phyloP scores from a whole-genome alignment of 92 coral and sea anemone genomes.

The Porites lobata region DNA sequence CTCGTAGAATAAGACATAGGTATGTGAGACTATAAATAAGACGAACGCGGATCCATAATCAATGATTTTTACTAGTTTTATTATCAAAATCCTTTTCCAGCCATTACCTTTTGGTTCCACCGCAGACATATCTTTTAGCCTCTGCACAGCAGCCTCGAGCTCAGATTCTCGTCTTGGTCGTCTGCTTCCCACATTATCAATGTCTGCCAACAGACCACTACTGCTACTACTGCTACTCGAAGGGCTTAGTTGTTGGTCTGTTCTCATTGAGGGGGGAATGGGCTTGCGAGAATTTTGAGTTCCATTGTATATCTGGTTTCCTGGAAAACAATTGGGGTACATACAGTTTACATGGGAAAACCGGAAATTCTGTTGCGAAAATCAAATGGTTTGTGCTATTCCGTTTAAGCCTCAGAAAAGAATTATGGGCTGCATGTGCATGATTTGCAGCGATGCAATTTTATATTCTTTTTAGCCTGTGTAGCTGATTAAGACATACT shows the following conservation, averaged over 20 bases:
- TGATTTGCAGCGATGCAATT: too few relatives aligned
- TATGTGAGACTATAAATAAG: too few relatives aligned
- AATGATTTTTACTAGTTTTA: too few relatives aligned
- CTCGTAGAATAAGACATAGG: too few relatives aligned
- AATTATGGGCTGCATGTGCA: background rate
- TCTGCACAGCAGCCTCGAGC: conserved; percentile 69
- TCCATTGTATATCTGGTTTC: conserved; percentile 92
- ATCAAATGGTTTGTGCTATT: too few relatives aligned
- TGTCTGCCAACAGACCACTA: conserved; percentile 96
- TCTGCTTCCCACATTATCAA: conserved; percentile 64
- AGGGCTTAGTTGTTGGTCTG: conserved; percentile 87
- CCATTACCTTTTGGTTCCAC: conserved; percentile 50
- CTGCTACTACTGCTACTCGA: conserved; percentile 98
- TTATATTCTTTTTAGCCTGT: too few relatives aligned
- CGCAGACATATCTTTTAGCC: conserved; percentile 65
- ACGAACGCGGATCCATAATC: too few relatives aligned
- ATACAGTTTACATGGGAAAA: too few relatives aligned
- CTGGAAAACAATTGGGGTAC: conserved; percentile 42
- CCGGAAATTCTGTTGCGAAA: too few relatives aligned
- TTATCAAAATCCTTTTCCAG: too few relatives aligned
- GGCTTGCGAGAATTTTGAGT: conserved; percentile 94
- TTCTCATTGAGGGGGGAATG: conserved; percentile 85
- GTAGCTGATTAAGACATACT: too few relatives aligned
- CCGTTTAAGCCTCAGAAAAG: background rate
- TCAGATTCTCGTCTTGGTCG: conserved; percentile 82